Evolutionary conservation across 2,888 invertebrate genomes (phyloP), one percentile per base, ranked within the genome.

Genomic region (Gerris lacustris): DNA sequence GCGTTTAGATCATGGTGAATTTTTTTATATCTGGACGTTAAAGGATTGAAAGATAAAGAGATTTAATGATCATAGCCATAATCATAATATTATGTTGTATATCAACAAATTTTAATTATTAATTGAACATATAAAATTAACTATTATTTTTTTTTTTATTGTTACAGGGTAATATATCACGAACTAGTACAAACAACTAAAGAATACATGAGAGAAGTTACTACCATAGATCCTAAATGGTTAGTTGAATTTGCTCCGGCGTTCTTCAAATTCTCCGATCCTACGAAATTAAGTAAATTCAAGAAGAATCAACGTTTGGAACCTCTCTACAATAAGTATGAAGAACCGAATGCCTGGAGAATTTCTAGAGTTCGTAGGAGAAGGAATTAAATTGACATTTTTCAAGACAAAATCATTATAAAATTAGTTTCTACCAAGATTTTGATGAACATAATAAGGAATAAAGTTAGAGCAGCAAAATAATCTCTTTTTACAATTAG

Each of bases 321-420:
- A 79, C 99, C 99, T 0, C 83, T 99, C 5, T 96, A 95, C 81
- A 99, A 99, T 81, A 99, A 99, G 83, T 99, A 97, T 79, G 98
- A 99, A 81, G 98, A 99, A 80, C 94, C 97, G 0, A 99, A 99
- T 80, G 93, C 97, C 0, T 99, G 99, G 99, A 87, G 99, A 81
- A 98, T 99, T 83, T 98, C 98, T 0, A 83, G 95, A 76, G 94
- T 94, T 44, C 85, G 94, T 68, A 84, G 94, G 77, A 85, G 95
- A 78, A 85, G 94, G 77, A 95, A 95, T 85, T 95, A 88, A 83
- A 55, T 11, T 55, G 55, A 11, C 9, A 11, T 55, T 55, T 55
- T 55, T 55, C 31, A 31, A 31, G 31, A 31, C 31, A 31, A n/a
- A n/a, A 31, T 31, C 31, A 31, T 31, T 31, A 31, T 31, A 4